These are phyloP conservation scores for Hydractinia symbiolongicarpus DNA, from an alignment of 30 jellyfish, hydroid and myxozoan species.

Conservation along the genomic window DNA sequence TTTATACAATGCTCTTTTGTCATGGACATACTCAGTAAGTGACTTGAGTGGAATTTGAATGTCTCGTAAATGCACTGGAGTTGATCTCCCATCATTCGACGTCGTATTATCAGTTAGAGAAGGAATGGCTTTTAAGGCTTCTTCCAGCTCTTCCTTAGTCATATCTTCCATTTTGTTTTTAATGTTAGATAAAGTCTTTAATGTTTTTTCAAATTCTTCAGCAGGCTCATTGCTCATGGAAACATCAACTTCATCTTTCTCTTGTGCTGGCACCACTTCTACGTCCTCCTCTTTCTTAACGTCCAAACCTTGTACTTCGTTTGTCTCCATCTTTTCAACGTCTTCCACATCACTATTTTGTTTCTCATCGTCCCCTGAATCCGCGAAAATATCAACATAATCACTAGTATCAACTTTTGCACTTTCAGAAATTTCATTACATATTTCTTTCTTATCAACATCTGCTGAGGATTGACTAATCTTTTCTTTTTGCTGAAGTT, in stretches of 20 bases:
- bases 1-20: constrained; percentile 51
- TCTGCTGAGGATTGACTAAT: not conserved
- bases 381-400: constrained; percentile 42
- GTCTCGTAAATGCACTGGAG: constrained; percentile 38
- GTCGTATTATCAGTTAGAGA: not conserved
- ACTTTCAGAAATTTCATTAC: not conserved
- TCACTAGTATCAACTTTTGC: not conserved
- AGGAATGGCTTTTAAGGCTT: constrained; percentile 32
- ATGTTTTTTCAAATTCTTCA: constrained; percentile 20
- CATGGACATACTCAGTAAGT: constrained; percentile 44
- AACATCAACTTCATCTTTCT: constrained; percentile 9
- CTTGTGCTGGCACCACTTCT: not conserved
- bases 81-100: constrained; percentile 35
- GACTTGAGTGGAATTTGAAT: constrained; percentile 33
- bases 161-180: constrained; percentile 30
- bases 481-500: constrained; percentile 15
- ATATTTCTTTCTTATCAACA: not conserved
- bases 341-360: constrained; percentile 10
- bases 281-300: not conserved
- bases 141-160: constrained; percentile 34
- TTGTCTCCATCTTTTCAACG: not conserved
- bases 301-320: not conserved
- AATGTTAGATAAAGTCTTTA: constrained; percentile 16
- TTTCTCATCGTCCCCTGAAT: constrained; percentile 22
- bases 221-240: not conserved